These are phyloP conservation scores for Chondrilla cf. caribensis DNA, from an alignment of 37 sponge, comb jelly and placozoan species.

Conservation along the genomic window DNA sequence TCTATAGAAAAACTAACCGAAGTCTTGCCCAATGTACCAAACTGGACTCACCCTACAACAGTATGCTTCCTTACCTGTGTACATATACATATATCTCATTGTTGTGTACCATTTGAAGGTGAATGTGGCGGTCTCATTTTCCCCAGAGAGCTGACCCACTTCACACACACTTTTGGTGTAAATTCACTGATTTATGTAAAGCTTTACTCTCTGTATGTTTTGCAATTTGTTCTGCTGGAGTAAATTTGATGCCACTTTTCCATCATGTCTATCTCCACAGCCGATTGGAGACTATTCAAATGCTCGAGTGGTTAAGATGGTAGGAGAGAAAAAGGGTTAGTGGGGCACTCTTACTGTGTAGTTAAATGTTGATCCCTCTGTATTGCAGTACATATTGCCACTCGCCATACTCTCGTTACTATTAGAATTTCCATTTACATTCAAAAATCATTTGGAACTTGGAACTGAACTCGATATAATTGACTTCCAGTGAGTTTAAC, in stretches of 20 bases:
- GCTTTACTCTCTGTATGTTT: too few relatives aligned
- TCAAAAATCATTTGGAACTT: constrained; percentile 39
- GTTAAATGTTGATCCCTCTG: too few relatives aligned
- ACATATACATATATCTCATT: background rate
- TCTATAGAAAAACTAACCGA: background rate
- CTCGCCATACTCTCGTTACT: background rate
- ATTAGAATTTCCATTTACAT: constrained; percentile 50
- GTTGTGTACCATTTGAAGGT: too few relatives aligned
- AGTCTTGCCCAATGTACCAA: background rate
- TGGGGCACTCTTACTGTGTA: background rate
- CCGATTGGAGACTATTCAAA: constrained; percentile 55
- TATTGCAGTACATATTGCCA: background rate
- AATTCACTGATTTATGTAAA: too few relatives aligned
- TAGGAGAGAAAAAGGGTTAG: constrained; percentile 47
- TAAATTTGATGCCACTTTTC: background rate
- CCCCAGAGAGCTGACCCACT: too few relatives aligned
- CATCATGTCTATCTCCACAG: background rate
- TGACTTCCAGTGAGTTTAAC: constrained; percentile 32
- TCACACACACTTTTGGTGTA: too few relatives aligned
- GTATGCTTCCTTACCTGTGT: background rate
- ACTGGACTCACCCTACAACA: constrained; percentile 8
- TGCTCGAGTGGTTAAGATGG: constrained; percentile 6
- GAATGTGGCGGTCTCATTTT: too few relatives aligned
- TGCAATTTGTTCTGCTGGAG: too few relatives aligned
- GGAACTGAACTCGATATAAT: constrained; percentile 36